Evolutionary conservation across 2,888 invertebrate genomes (phyloP).

Genomic region (Nomada ferruginata): DNA sequence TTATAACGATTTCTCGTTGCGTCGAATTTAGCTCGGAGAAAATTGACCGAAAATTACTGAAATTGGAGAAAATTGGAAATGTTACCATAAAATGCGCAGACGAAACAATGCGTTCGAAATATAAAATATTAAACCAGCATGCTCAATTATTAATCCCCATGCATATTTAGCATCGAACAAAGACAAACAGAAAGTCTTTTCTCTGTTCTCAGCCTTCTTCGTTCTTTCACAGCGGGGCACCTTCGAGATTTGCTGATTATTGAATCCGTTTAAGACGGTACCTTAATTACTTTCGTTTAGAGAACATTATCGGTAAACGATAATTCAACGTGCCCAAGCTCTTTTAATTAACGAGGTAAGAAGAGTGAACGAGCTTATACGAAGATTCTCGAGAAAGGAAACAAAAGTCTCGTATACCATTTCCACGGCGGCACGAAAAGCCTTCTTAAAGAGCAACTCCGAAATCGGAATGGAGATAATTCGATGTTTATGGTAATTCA

Average conservation of each 20-base stretch:
- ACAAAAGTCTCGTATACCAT: background rate
- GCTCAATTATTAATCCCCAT: too few species aligned
- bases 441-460: conserved; percentile 15
- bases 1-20: conserved; percentile 53
- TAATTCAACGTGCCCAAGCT: background rate
- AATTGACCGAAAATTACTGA: conserved; percentile 24
- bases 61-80: too few species aligned
- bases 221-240: background rate
- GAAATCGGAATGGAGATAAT: conserved; percentile 52
- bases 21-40: conserved; percentile 43
- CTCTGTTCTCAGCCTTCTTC: too few species aligned
- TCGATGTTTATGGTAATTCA: conserved; percentile 67
- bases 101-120: too few species aligned
- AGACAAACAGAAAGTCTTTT: too few species aligned
- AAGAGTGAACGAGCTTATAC: background rate
- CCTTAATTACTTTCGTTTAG: conserved; percentile 7
- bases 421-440: conserved; percentile 3
- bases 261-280: conserved; percentile 13
- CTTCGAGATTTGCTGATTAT: conserved; percentile 1
- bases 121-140: too few species aligned
- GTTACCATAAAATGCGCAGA: too few species aligned
- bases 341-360: background rate
- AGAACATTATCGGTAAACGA: background rate
- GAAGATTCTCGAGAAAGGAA: background rate
- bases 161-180: too few species aligned